phyloP scores from a whole-genome alignment of 2,888 invertebrate genomes.

The Parapristionchus giblindavisi region DNA sequence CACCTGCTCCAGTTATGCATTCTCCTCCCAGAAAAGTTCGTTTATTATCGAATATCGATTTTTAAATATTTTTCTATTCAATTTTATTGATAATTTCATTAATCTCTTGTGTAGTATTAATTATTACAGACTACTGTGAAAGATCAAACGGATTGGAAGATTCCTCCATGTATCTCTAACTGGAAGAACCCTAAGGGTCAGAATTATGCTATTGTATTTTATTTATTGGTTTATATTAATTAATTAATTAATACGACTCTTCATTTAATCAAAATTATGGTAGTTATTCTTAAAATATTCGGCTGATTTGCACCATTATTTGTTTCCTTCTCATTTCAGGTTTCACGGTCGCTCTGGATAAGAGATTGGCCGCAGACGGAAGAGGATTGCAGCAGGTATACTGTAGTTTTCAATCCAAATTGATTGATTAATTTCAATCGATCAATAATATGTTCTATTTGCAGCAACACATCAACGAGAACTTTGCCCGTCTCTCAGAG shows the following conservation, averaged over 20 bases:
- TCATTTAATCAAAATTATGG: background rate
- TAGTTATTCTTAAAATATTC: background rate
- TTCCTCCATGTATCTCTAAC: conserved; percentile 97
- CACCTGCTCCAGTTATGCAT: conserved; percentile 97
- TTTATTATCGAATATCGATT: background rate
- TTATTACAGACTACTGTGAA: conserved; percentile 83
- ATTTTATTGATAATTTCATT: background rate
- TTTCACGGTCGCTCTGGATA: conserved; percentile 96
- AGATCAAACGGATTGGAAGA: conserved; percentile 99
- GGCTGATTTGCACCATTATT: background rate
- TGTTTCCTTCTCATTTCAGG: conserved; percentile 73
- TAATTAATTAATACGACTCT: background rate
- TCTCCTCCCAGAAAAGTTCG: conserved; percentile 91
- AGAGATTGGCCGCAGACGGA: conserved; percentile 96
- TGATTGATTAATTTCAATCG: too few relatives aligned
- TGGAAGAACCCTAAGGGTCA: conserved; percentile 97
- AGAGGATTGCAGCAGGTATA: conserved; percentile 83
- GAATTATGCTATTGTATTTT: background rate
- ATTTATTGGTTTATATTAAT: background rate
- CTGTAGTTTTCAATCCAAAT: too few relatives aligned
- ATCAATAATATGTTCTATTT: conserved; percentile 23
- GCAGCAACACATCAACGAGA: conserved; percentile 96
- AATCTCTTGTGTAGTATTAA: background rate
- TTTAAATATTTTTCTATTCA: conserved; percentile 24
- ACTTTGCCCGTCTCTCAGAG: conserved; percentile 97